Base-by-base conservation (phyloP, 2,797 vertebrate species). In the Diglossa cyanea region DNA sequence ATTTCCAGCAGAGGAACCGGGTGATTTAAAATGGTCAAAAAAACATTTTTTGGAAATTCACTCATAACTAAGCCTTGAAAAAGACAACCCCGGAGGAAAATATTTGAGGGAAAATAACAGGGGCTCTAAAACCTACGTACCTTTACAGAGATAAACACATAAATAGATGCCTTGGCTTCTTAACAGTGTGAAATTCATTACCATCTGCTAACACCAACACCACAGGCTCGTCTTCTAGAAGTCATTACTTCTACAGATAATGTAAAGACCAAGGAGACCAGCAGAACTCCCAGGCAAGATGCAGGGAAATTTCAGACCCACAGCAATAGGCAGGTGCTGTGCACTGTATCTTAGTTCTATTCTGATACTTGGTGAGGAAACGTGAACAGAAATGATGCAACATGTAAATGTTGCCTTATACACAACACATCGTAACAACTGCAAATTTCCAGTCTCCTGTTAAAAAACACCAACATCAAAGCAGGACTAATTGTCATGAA, bases 291-390 rank as follows among this genome's bases (percentile, higher is more conserved):
- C 30, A 70, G n/a, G 19, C 33, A 77, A 50, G 53, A 81, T 8
- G 10, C 6, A 28, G 16, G 17, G 45, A 62, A 40, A 78, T 72
- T 81, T 74, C 57, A 60, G 24, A 62, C 10, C 7, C 25, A 31
- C 9, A 1, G 42, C 19, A 89, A 39, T 10, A 71, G 0, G 0
- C 13, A 63, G 13, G 39, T 72, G 26, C 11, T 16, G 5, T 6
- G 26, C 21, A 53, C 33, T 42, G 55, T 25, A 3, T n/a, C 4
- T 21, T 21, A 24, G 51, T 17, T 70, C 31, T 70, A 31, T 26
- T 94, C 37, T 79, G 33, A 88, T 63, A 51, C 10, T 57, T 50
- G 23, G 39, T 4, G 2, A 91, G 67, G 40, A 31, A 58, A 15
- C 30, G 20, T 55, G 47, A 91, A 75, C 17, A 82, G 17, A 62